Percentiles rank a stretch among this genome's conserved stretches.
Evolutionary conservation across 1,140 invertebrate genomes (phyloP).

Genomic region (Bathynomus jamesi): DNA sequence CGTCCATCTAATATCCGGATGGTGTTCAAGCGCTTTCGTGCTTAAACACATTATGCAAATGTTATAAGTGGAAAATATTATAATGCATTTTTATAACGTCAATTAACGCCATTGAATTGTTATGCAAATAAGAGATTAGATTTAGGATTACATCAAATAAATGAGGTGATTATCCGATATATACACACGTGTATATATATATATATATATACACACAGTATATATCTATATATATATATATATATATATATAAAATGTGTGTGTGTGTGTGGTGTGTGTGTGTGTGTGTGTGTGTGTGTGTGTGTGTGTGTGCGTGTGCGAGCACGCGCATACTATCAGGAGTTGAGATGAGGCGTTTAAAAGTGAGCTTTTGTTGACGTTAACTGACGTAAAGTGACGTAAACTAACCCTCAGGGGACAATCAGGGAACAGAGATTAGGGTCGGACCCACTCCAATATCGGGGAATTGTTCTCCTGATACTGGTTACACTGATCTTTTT

Average conservation of each 20-base stretch:
- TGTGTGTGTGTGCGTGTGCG: background rate
- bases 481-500: background rate
- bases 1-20: too few relatives aligned
- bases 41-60: too few relatives aligned
- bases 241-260: background rate
- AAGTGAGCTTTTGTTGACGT: background rate
- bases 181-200: background rate
- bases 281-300: background rate
- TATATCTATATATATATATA: slow-evolving; percentile 1
- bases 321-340: background rate
- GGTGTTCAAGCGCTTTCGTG: too few relatives aligned
- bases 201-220: background rate
- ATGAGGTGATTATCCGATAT: background rate
- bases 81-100: too few relatives aligned
- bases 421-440: background rate
- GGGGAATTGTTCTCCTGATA: background rate
- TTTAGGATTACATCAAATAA: too few relatives aligned
- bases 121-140: too few relatives aligned
- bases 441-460: background rate
- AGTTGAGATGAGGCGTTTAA: background rate
- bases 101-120: too few relatives aligned
- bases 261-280: background rate
- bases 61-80: too few relatives aligned
- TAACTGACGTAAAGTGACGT: background rate
- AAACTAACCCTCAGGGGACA: background rate